phyloP scores from a whole-genome alignment of 2,888 invertebrate species.

The Eupithecia centaureata region DNA sequence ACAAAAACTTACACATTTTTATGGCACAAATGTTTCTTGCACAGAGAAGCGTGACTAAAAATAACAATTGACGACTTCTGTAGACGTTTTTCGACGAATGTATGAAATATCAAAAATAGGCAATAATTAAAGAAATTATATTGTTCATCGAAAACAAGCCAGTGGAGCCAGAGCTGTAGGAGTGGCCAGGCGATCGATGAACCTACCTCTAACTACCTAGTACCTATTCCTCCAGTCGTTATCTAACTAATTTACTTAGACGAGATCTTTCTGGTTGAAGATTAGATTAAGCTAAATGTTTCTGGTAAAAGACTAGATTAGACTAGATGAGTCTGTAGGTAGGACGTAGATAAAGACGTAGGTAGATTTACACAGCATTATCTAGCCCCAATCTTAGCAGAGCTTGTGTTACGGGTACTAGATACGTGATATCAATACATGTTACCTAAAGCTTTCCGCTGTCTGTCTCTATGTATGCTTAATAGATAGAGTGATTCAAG shows the following conservation, averaged over 20 bases:
- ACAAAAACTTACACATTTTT: background rate
- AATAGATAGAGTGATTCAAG: too few species aligned
- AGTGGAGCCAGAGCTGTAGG: slow-evolving; percentile 35
- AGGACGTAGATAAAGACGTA: too few species aligned
- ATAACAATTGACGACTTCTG: background rate
- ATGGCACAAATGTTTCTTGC: too few species aligned
- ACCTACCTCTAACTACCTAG: background rate
- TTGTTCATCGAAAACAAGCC: background rate
- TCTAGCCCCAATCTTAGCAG: too few species aligned
- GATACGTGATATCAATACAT: too few species aligned
- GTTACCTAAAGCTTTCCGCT: too few species aligned
- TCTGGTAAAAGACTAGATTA: too few species aligned
- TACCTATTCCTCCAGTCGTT: background rate
- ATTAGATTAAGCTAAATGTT: too few species aligned
- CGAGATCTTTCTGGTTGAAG: background rate
- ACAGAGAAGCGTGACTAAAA: background rate
- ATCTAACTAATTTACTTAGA: background rate
- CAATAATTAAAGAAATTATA: background rate
- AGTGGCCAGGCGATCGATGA: slow-evolving; percentile 46
- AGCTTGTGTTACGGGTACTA: too few species aligned
- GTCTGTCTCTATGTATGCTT: too few species aligned
- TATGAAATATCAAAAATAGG: background rate
- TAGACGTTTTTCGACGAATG: background rate
- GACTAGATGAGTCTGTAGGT: too few species aligned
- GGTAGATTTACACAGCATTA: too few species aligned